Percentiles rank a stretch among this genome's conserved stretches.
Conservation (phyloP, 2,113 vertebrate genomes). For the Callipepla californica region DNA sequence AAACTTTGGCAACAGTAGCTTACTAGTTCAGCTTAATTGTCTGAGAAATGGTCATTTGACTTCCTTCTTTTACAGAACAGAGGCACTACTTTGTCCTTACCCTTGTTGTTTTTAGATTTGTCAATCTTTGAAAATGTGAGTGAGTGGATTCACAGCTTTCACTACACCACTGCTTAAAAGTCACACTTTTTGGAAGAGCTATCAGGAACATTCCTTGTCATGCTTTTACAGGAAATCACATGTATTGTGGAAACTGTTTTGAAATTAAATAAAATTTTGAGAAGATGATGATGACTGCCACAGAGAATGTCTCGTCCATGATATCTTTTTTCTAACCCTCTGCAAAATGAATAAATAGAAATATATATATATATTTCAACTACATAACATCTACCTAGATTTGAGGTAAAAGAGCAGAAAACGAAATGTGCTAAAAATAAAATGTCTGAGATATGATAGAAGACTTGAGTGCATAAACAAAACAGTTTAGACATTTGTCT, state of each 20-base stretch:
- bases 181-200: neutral
- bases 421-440: neutral
- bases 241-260: neutral
- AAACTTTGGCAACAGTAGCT: neutral
- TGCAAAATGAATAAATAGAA: neutral
- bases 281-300: neutral
- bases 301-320: neutral
- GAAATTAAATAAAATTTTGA: conserved; percentile 25
- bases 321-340: neutral
- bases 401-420: neutral
- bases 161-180: neutral
- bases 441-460: neutral
- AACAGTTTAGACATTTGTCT: neutral
- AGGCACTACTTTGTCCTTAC: neutral
- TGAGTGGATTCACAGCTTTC: neutral
- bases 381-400: neutral
- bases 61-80: neutral
- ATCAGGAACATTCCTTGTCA: neutral
- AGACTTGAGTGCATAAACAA: neutral
- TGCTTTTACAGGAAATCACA: neutral
- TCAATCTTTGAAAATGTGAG: neutral
- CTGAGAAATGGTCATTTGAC: neutral
- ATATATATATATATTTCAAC: too few relatives aligned
- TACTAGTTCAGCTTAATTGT: neutral
- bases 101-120: neutral